Base-by-base conservation (phyloP, 1,140 invertebrate species). In the Adelges cooleyi region DNA sequence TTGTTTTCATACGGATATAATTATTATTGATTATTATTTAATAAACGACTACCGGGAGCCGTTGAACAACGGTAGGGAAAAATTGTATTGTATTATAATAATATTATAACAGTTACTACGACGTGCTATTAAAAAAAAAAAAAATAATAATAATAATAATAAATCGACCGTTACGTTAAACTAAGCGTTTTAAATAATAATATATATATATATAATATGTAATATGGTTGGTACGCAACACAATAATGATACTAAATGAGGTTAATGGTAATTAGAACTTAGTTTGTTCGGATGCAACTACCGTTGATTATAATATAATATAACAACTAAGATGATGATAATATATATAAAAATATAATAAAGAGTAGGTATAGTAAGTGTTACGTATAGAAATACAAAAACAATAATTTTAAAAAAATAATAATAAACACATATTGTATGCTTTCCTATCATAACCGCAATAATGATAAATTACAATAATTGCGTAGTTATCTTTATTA, bases 211-310 rank as follows among this genome's bases (percentile, higher is more conserved):
- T 5, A 54, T 56, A 56, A 56, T 33, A 33, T 33, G 11, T 33
- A 33, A 33, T 33, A 33, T 33, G 29, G n/a, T n/a, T n/a, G n/a
- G n/a, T n/a, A n/a, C n/a, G n/a, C n/a, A n/a, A n/a, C n/a, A 53
- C n/a, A 53, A 46, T 44, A 59, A 59, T 59, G 54, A 62, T 22
- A 62, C 56, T 62, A 62, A 25, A 62, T 62, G 56, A 62, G 42
- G 6, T 48, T 46, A 29, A 62, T 62, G 56, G 27, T 62, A 46
- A 44, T 33, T 46, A 62, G 38, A 46, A 33, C 46, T 46, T 27
- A 46, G 10, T 59, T 44, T 13, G 15, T 44, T 62, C 9, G 56
- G 56, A 62, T 62, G 56, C 56, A 62, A 62, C 56, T 62, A 62
- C 29, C 29, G 11, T 33, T 33, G 11, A 25, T 62, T n/a, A n/a